Evolutionary conservation across 2,888 invertebrate species (phyloP), one percentile per base, ranked within the genome.

Genomic region (Nineta flava): DNA sequence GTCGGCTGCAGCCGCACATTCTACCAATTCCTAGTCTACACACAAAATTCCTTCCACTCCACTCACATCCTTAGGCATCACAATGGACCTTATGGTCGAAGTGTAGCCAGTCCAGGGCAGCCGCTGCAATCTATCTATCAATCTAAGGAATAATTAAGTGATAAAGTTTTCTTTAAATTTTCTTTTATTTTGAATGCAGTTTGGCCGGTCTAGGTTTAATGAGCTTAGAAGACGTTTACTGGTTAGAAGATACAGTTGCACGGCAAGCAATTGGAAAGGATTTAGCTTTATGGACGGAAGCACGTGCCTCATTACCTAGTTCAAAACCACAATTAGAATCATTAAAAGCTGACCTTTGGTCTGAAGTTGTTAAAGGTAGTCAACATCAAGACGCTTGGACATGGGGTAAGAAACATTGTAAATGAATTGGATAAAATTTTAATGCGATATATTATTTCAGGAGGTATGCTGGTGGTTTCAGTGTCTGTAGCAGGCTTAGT

Each of bases 321-420:
- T 85, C 85, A 56, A 87, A 87, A 66, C 79, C 83, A 55, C 80
- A 81, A 59, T 70, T 91, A 60, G 83, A 84, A 58, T 74, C 78
- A 35, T 68, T 90, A 40, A 91, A 90, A 65, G 79, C 81, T 2
- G 84, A 87, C 60, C 75, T 91, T 19, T 88, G 87, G 90, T 87
- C 83, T 54, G 81, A 83, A 47, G 88, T 87, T 47, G 88, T 86
- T 48, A 88, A 87, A 67, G 83, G 77, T 58, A 86, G 85, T 64
- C 83, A 83, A 62, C 87, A 88, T 60, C 86, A 87, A 63, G 87
- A 87, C 71, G 87, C 87, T 47, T 88, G 88, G 87, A 87, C 87
- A 63, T 87, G 86, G 84, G 87, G 87, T 78, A 61, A 62, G 62
- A n/a, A n/a, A 35, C 19, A 49, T 26, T 17, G 12, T 38, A 32